Evolutionary conservation across 1,140 invertebrate genomes (phyloP), one percentile per base, ranked within the genome.

Genomic region (Daktulosphaira vitifoliae): DNA sequence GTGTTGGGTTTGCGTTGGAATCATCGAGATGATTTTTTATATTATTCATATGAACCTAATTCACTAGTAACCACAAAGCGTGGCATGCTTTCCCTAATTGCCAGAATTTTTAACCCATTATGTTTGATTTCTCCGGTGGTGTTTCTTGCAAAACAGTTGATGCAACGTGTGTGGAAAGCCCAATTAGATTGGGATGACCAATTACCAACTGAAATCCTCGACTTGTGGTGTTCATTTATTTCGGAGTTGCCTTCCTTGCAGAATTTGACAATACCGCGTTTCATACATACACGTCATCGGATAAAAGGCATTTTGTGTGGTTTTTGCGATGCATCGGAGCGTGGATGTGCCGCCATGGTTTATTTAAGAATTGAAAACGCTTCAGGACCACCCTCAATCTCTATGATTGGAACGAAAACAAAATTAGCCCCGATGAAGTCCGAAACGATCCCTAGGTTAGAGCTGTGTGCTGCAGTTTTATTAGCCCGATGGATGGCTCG

Each of bases 391-490:
- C 3, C n/a, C 0, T 4, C 13, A 11, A 26, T 54, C 1, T 39
- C 16, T 4, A 8, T 54, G 8, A 1, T 54, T 2, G 26, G 29
- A 9, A 8, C 15, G n/a, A 54, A 37, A 62, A 66, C 42, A 66
- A 53, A 38, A 66, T 52, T 33, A 46, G 68, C 56, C 66, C 54
- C 66, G 16, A 39, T 66, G 68, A 18, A 62, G 11, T 18, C n/a
- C 15, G 48, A 69, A 1, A 69, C 74, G 2, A 73, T 76, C 20
- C 74, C 75, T 3, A 13, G 72, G 18, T 50, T 75, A 16, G 75
- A 77, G 68, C 64, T 77, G 2, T 70, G 65, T 18, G 75, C 68
- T 13, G 74, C 76, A 2, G 38, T 71, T 11, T 15, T 74, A 2
- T 65, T 71, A 0, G 67, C 70, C 0, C 2, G 15, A 6, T 54